Evolutionary conservation across 2,888 invertebrate species (phyloP).

Genomic region (Ochropleura leucogaster): DNA sequence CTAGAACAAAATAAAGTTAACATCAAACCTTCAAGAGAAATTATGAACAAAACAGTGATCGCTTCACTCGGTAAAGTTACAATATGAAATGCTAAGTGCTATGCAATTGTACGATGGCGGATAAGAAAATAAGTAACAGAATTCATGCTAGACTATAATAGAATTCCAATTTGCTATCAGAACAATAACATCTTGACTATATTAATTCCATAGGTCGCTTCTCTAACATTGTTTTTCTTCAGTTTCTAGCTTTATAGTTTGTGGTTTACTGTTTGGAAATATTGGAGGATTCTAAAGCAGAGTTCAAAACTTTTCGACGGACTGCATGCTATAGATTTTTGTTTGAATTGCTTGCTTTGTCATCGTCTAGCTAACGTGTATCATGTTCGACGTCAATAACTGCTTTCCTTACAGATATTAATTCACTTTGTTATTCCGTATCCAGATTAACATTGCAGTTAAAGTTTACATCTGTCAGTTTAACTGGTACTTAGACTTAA

Average conservation of each 20-base stretch:
- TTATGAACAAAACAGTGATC: conserved; percentile 46
- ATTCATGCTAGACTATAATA: conserved; percentile 64
- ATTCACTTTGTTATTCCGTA: background rate
- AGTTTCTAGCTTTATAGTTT: conserved; percentile 26
- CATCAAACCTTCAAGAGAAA: conserved; percentile 36
- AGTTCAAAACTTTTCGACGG: background rate
- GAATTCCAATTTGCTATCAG: conserved; percentile 66
- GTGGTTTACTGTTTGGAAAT: conserved; percentile 18
- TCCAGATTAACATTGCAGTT: background rate
- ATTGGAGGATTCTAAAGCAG: background rate
- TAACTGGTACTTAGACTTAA: conserved; percentile 45
- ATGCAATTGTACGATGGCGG: conserved; percentile 61
- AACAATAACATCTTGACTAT: conserved; percentile 61
- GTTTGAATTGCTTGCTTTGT: background rate
- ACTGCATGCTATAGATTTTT: background rate
- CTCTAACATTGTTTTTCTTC: conserved; percentile 43
- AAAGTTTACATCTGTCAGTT: conserved; percentile 23
- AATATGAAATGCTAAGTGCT: conserved; percentile 61
- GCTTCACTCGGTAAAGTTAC: conserved; percentile 51
- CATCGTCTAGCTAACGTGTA: background rate
- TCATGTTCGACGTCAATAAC: background rate
- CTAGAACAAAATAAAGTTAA: background rate
- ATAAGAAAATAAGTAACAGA: conserved; percentile 66
- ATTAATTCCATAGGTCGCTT: conserved; percentile 59
- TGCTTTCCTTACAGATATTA: background rate